Evolutionary conservation across 2,797 vertebrate genomes (phyloP).

Genomic region (Sebastes paucispinis): DNA sequence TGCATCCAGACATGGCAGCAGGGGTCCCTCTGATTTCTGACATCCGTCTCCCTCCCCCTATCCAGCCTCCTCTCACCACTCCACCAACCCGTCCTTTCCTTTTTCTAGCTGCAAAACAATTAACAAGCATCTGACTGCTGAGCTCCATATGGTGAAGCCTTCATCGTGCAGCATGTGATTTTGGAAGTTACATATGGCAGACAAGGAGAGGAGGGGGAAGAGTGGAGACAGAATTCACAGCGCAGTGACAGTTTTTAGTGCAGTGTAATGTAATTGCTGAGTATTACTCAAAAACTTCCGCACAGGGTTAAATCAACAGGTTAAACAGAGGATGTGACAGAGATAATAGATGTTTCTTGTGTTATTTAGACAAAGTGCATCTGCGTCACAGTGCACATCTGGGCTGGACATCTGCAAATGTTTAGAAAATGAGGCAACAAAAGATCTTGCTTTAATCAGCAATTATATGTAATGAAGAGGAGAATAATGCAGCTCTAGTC

Average conservation of each 20-base stretch:
- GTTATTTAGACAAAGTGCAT: background rate
- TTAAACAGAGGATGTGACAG: constrained; percentile 9
- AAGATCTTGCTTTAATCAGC: constrained; percentile 4
- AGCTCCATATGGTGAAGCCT: constrained; percentile 26
- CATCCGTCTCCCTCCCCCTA: constrained; percentile 30
- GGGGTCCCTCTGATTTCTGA: constrained; percentile 68
- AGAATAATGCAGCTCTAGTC: constrained; percentile 7
- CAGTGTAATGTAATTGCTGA: constrained; percentile 3
- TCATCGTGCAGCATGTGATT: constrained; percentile 32
- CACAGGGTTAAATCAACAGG: constrained; percentile 53
- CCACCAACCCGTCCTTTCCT: constrained; percentile 8
- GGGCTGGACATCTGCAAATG: background rate
- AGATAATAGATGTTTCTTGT: background rate
- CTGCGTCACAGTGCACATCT: background rate
- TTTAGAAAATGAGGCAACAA: background rate
- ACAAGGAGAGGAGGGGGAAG: background rate
- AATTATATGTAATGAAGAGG: constrained; percentile 20
- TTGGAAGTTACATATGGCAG: constrained; percentile 30
- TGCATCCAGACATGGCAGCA: constrained; percentile 69
- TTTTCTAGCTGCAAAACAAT: constrained; percentile 50
- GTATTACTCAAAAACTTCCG: constrained; percentile 9
- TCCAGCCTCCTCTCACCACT: constrained; percentile 13
- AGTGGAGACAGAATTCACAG: background rate
- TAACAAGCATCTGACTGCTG: constrained; percentile 45
- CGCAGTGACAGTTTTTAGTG: background rate